A percentile compares a stretch with the other conserved stretches of the same genome.
Evolutionary conservation across 2,113 vertebrate species (phyloP).

Genomic region (Collichthys lucidus): DNA sequence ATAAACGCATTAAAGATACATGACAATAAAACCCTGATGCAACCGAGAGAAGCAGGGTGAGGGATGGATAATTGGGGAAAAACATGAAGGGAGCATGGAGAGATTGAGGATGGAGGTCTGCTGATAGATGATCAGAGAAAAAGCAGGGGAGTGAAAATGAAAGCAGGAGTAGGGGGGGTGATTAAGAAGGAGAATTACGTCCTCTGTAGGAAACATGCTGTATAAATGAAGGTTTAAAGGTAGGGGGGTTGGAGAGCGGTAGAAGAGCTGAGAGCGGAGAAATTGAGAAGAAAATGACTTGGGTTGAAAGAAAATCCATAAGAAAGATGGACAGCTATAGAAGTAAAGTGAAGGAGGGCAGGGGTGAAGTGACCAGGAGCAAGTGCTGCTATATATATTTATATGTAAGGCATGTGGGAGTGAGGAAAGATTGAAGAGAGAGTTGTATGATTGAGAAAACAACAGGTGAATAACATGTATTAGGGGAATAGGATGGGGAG

Average conservation of each 20-base stretch:
- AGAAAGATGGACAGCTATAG: conserved; percentile 8
- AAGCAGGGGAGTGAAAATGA: conserved; percentile 10
- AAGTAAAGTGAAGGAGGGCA: not conserved
- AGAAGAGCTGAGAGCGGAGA: not conserved
- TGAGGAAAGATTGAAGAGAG: not conserved
- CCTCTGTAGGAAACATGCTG: not conserved
- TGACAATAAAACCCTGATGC: conserved; percentile 11
- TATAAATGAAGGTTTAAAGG: conserved; percentile 7
- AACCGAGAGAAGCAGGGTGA: conserved; percentile 4
- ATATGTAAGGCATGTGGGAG: not conserved
- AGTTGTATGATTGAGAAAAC: conserved; percentile 2
- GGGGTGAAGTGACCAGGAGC: not conserved
- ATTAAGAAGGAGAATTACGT: conserved; percentile 1
- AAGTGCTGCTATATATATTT: not conserved
- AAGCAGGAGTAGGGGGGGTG: not conserved
- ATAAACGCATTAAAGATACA: conserved; percentile 42
- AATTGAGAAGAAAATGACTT: not conserved
- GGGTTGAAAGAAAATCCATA: conserved; percentile 15
- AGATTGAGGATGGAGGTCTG: not conserved
- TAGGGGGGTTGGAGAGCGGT: too few relatives aligned
- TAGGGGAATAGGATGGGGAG: not conserved
- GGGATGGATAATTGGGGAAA: not conserved
- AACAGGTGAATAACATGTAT: conserved; percentile 1
- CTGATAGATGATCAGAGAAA: conserved; percentile 13
- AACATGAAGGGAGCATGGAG: not conserved